Conservation (phyloP, 2,888 invertebrate species). For the Taenaris catops region DNA sequence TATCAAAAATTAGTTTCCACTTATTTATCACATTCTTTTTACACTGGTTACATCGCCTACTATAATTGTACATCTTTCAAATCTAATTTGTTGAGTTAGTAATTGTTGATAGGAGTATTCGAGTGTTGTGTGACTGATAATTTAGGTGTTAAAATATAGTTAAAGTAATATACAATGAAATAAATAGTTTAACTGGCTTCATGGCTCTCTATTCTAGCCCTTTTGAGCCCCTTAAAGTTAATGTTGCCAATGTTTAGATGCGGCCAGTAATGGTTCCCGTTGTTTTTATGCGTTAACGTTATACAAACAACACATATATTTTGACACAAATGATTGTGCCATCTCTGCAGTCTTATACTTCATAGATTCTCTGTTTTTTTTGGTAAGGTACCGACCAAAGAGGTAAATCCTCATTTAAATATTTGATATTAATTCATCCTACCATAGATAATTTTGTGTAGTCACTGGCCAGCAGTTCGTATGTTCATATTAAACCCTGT, state of each 20-base stretch:
- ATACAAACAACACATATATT: constrained; percentile 24
- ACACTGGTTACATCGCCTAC: constrained; percentile 11
- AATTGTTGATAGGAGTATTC: constrained; percentile 25
- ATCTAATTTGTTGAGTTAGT: constrained; percentile 21
- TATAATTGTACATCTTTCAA: constrained; percentile 19
- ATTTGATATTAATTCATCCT: constrained; percentile 29
- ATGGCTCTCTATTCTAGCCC: constrained; percentile 3
- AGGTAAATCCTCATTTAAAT: constrained; percentile 26
- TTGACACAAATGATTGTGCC: constrained; percentile 62
- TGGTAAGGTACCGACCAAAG: constrained; percentile 30
- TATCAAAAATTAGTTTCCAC: constrained; percentile 5
- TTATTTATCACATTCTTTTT: constrained; percentile 8
- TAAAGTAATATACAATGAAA: constrained; percentile 34
- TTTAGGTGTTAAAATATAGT: constrained; percentile 35
- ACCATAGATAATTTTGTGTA: constrained; percentile 31
- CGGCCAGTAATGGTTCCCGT: constrained; percentile 56
- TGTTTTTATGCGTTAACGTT: too few species aligned
- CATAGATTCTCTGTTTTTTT: constrained; percentile 24
- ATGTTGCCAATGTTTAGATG: constrained; percentile 48
- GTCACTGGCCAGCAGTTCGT: too few species aligned
- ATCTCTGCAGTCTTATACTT: constrained; percentile 33
- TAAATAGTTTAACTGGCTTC: constrained; percentile 15
- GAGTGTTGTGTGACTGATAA: constrained; percentile 32
- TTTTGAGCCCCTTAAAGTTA: too few species aligned
- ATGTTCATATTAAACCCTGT: constrained; percentile 3